Percentiles rank a stretch among this genome's conserved stretches.
phyloP scores from a whole-genome alignment of 2,797 vertebrate genomes.

The Malacoctenus gilli region DNA sequence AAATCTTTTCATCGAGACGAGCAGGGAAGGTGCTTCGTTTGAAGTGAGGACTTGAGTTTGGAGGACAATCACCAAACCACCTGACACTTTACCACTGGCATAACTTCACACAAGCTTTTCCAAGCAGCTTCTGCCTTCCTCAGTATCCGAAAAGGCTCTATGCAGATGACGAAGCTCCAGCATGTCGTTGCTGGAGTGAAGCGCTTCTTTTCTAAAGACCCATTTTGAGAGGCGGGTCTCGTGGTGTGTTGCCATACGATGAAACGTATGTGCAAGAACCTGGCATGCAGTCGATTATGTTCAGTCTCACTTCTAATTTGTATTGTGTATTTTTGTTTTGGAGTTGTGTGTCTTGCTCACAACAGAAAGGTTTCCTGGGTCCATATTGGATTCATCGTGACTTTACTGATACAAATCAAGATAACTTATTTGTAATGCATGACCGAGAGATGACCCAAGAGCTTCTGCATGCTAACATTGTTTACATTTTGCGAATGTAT shows the following conservation, averaged over 20 bases:
- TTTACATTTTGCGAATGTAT: conserved; percentile 69
- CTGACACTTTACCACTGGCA: conserved; percentile 10
- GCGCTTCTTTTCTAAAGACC: conserved; percentile 10
- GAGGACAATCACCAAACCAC: not conserved
- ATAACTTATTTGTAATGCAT: conserved; percentile 63
- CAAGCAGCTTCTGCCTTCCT: conserved; percentile 33
- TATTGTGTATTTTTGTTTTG: conserved; percentile 36
- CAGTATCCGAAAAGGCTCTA: conserved; percentile 18
- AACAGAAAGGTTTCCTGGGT: conserved; percentile 59
- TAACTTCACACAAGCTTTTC: too few relatives aligned
- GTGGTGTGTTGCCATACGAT: conserved; percentile 14
- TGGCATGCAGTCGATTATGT: conserved; percentile 5
- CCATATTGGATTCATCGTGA: conserved; percentile 76
- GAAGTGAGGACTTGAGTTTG: too few relatives aligned
- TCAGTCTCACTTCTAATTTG: conserved; percentile 26
- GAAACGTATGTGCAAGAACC: conserved; percentile 29
- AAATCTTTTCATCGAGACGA: too few relatives aligned
- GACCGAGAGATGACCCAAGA: conserved; percentile 48
- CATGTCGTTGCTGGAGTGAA: conserved; percentile 2
- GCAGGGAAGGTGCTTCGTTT: too few relatives aligned
- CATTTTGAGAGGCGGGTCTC: conserved; percentile 11
- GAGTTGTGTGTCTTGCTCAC: conserved; percentile 57
- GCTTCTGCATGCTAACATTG: conserved; percentile 60
- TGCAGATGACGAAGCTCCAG: conserved; percentile 50
- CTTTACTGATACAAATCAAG: conserved; percentile 31